A percentile compares a stretch with the other conserved stretches of the same genome.
These are phyloP conservation scores for Benitochromis conjunctus DNA, from an alignment of 2,113 vertebrate species.

Conservation along the genomic window DNA sequence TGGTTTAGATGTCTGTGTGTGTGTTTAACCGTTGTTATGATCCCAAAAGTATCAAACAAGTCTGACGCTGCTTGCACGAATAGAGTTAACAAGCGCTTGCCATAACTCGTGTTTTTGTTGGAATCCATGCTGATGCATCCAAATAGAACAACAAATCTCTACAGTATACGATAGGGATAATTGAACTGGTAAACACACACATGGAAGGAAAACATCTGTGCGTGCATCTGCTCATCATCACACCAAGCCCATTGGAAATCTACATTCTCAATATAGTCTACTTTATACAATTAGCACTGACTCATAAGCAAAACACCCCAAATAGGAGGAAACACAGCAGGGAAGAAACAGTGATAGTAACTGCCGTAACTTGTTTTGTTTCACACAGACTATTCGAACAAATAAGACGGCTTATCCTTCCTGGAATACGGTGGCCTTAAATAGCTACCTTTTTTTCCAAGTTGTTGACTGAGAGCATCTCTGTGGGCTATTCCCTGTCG, in stretches of 20 bases:
- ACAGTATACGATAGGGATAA: slow-evolving; percentile 31
- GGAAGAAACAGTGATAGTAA: not conserved
- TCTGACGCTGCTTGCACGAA: not conserved
- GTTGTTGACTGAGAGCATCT: slow-evolving; percentile 67
- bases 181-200: slow-evolving; percentile 58
- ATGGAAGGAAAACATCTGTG: slow-evolving; percentile 55
- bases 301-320: slow-evolving; percentile 5
- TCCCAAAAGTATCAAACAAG: not conserved
- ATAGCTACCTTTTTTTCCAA: slow-evolving; percentile 59
- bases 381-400: slow-evolving; percentile 41
- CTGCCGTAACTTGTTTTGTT: slow-evolving; percentile 60
- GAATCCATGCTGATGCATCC: not conserved
- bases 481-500: slow-evolving; percentile 52
- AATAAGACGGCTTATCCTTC: slow-evolving; percentile 56
- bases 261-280: slow-evolving; percentile 10
- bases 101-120: slow-evolving; percentile 1
- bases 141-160: slow-evolving; percentile 43
- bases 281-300: slow-evolving; percentile 28
- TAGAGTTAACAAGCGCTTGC: not conserved
- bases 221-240: slow-evolving; percentile 52
- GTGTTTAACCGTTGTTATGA: not conserved
- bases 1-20: not conserved
- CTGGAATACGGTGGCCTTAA: slow-evolving; percentile 57
- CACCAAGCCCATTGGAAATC: slow-evolving; percentile 15
- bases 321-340: slow-evolving; percentile 2